phyloP scores from a whole-genome alignment of 2,113 vertebrate species.

The Etia nguti region DNA sequence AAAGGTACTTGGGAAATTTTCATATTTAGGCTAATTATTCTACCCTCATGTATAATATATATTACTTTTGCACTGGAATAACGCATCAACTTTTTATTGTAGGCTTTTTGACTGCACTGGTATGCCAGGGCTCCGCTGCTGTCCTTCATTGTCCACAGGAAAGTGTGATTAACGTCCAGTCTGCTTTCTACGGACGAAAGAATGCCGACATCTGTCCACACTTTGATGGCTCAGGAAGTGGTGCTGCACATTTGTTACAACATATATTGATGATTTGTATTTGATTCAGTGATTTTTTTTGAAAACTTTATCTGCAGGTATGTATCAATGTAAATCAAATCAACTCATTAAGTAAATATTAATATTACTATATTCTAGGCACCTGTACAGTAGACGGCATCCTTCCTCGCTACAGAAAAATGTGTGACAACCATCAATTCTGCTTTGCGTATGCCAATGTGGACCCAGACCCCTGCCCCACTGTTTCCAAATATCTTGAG shows the following conservation, averaged over 20 bases:
- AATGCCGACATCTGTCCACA: conserved; percentile 61
- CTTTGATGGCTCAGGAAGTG: conserved; percentile 17
- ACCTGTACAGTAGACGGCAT: conserved; percentile 57
- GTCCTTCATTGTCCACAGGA: conserved; percentile 67
- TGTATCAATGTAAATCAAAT: background rate
- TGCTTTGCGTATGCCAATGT: conserved; percentile 53
- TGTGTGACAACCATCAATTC: conserved; percentile 64
- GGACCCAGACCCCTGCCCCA: conserved; percentile 67
- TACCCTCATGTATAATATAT: background rate
- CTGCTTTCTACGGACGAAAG: conserved; percentile 70
- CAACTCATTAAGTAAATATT: background rate
- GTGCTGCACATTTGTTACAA: background rate
- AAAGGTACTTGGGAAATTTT: background rate
- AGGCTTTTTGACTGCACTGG: conserved; percentile 66
- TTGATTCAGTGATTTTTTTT: background rate
- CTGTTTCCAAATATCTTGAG: conserved; percentile 70
- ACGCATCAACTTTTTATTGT: background rate
- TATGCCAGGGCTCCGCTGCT: conserved; percentile 61
- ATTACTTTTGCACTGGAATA: background rate
- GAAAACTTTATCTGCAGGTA: background rate
- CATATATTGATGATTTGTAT: background rate
- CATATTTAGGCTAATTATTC: background rate
- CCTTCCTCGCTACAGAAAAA: conserved; percentile 49
- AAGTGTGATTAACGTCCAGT: conserved; percentile 74
- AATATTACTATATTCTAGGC: conserved; percentile 15